Conservation (phyloP, 1,140 invertebrate genomes). For the Sitobion miscanthi region DNA sequence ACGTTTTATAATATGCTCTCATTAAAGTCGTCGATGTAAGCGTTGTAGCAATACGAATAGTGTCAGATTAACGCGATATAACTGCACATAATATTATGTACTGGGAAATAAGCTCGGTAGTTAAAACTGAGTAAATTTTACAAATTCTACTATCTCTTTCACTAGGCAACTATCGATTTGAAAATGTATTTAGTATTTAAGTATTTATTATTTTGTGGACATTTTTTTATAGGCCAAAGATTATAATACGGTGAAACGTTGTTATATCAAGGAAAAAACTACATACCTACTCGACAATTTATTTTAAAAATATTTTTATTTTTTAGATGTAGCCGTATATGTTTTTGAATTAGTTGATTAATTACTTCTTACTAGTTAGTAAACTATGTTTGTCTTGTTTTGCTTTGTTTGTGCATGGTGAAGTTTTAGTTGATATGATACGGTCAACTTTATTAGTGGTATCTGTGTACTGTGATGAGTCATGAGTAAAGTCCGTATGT, state of each 20-base stretch:
- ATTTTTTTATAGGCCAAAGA: background rate
- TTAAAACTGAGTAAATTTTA: too few relatives aligned
- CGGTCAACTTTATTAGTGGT: background rate
- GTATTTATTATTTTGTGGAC: background rate
- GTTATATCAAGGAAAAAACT: background rate
- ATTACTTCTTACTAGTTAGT: background rate
- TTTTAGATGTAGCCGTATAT: background rate
- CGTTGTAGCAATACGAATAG: too few relatives aligned
- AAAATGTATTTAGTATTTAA: background rate
- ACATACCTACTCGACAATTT: background rate
- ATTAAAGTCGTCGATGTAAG: too few relatives aligned
- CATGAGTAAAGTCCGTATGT: too few relatives aligned
- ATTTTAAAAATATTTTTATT: background rate
- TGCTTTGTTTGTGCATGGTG: background rate
- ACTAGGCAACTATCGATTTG: background rate
- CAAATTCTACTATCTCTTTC: too few relatives aligned
- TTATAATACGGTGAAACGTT: background rate
- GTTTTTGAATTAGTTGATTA: conserved; percentile 9
- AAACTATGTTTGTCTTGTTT: background rate
- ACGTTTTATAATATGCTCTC: too few relatives aligned
- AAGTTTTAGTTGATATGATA: background rate
- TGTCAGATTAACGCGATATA: too few relatives aligned
- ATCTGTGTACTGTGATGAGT: background rate
- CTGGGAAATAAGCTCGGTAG: too few relatives aligned
- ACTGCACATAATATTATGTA: too few relatives aligned